These are phyloP conservation scores for Illadopsis cleaveri DNA, from an alignment of 2,113 vertebrate species.

Conservation along the genomic window DNA sequence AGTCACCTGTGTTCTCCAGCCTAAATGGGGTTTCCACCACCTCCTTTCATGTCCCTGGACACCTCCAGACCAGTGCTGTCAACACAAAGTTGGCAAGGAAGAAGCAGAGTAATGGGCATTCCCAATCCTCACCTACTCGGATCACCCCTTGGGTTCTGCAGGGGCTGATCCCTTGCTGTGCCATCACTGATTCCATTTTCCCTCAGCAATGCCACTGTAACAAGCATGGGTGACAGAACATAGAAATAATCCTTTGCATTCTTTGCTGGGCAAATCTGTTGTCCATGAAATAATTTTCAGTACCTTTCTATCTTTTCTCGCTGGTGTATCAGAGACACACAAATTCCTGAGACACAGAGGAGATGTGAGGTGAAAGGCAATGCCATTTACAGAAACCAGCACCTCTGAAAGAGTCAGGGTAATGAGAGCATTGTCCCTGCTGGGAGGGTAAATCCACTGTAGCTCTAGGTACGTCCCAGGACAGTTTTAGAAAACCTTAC, in stretches of 20 bases:
- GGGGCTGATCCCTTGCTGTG: neutral
- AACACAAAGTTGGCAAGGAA: neutral
- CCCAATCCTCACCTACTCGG: fast-evolving
- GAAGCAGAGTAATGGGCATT: neutral
- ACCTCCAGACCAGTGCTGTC: neutral
- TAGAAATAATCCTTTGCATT: neutral
- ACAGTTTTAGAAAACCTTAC: neutral
- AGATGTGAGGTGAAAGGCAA: neutral
- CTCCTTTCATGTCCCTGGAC: neutral
- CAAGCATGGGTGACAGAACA: neutral
- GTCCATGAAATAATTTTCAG: neutral
- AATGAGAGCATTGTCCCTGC: neutral
- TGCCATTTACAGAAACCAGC: neutral
- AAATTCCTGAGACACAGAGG: neutral
- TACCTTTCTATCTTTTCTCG: neutral
- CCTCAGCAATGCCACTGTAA: neutral
- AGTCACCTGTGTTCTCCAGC: neutral
- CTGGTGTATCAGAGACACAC: neutral
- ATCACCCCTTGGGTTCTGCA: fast-evolving
- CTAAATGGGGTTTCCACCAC: neutral
- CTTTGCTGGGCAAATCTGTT: neutral
- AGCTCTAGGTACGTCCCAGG: neutral
- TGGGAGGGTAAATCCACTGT: neutral
- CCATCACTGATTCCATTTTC: neutral
- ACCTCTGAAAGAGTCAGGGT: neutral